phyloP scores from a whole-genome alignment of 2,113 vertebrate genomes.

The Petrocephalus microphthalmus region DNA sequence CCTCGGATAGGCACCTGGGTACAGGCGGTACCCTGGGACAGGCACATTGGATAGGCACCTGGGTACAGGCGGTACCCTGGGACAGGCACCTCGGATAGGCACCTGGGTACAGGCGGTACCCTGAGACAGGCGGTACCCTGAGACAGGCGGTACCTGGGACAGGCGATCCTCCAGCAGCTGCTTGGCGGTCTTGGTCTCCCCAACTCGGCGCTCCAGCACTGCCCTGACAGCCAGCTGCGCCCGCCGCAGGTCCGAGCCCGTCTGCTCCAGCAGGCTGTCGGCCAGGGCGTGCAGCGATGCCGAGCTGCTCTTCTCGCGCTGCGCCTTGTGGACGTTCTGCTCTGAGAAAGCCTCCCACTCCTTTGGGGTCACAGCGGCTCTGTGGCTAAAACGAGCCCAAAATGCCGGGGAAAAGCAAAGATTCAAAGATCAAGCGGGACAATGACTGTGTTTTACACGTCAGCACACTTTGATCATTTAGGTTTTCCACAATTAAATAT shows the following conservation, averaged over 20 bases:
- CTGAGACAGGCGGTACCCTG: no score
- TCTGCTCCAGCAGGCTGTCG: slow-evolving; percentile 73
- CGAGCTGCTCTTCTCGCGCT: slow-evolving; percentile 75
- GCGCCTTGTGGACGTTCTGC: slow-evolving; percentile 70
- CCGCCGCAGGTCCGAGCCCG: slow-evolving; percentile 56
- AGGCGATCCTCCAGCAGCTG: slow-evolving; percentile 71
- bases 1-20: no score
- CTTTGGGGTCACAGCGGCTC: slow-evolving; percentile 63
- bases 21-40: no score
- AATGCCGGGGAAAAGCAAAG: background rate
- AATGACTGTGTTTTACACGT: background rate
- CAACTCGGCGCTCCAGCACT: slow-evolving; percentile 61
- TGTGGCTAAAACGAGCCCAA: slow-evolving; percentile 21
- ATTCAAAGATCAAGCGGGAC: background rate
- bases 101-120: no score
- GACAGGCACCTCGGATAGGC: no score
- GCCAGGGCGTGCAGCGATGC: slow-evolving; percentile 61
- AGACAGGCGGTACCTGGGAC: slow-evolving; percentile 55
- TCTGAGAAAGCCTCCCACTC: slow-evolving; percentile 78
- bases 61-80: no score
- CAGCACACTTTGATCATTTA: background rate
- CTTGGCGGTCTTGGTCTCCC: slow-evolving; percentile 70
- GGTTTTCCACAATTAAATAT: background rate
- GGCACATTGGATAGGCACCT: no score
- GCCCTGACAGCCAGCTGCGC: slow-evolving; percentile 59